Evolutionary conservation across 2,888 invertebrate genomes (phyloP).

Genomic region (Smittia sp.): DNA sequence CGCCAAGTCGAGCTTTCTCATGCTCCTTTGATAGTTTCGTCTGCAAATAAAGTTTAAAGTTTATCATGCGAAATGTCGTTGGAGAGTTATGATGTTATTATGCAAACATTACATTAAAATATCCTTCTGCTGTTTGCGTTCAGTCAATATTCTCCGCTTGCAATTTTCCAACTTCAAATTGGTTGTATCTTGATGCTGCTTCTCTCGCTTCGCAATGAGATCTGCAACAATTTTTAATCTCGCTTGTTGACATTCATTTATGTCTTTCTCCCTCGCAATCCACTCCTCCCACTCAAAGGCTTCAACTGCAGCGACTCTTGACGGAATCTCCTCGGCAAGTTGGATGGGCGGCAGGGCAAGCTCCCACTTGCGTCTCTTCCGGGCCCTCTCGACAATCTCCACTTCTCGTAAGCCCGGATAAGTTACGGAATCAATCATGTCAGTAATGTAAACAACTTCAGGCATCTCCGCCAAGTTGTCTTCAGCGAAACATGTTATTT

Average conservation of each 20-base stretch:
- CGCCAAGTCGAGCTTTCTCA: slow-evolving; percentile 56
- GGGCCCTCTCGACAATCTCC: slow-evolving; percentile 66
- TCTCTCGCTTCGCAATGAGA: slow-evolving; percentile 61
- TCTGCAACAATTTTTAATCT: slow-evolving; percentile 57
- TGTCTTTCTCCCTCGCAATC: slow-evolving; percentile 77
- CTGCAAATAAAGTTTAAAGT: slow-evolving; percentile 44
- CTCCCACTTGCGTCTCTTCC: slow-evolving; percentile 65
- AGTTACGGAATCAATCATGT: slow-evolving; percentile 58
- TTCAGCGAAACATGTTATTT: slow-evolving; percentile 45
- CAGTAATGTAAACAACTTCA: slow-evolving; percentile 49
- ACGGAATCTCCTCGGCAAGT: slow-evolving; percentile 58
- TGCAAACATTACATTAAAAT: slow-evolving; percentile 28
- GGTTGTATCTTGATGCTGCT: slow-evolving; percentile 56
- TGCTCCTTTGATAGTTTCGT: slow-evolving; percentile 50
- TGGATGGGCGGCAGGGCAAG: slow-evolving; percentile 58
- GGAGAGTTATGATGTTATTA: neutral
- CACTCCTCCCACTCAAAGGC: slow-evolving; percentile 82
- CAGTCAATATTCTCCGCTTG: slow-evolving; percentile 52
- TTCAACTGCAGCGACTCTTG: slow-evolving; percentile 64
- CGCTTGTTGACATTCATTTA: slow-evolving; percentile 67
- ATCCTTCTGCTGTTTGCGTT: slow-evolving; percentile 31
- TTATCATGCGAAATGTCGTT: neutral
- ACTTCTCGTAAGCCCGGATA: slow-evolving; percentile 63
- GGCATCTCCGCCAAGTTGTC: slow-evolving; percentile 50
- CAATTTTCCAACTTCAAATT: slow-evolving; percentile 56